Evolutionary conservation across 2,797 vertebrate genomes (phyloP), one percentile per base, ranked within the genome.

Genomic region (Sphaeramia orbicularis): DNA sequence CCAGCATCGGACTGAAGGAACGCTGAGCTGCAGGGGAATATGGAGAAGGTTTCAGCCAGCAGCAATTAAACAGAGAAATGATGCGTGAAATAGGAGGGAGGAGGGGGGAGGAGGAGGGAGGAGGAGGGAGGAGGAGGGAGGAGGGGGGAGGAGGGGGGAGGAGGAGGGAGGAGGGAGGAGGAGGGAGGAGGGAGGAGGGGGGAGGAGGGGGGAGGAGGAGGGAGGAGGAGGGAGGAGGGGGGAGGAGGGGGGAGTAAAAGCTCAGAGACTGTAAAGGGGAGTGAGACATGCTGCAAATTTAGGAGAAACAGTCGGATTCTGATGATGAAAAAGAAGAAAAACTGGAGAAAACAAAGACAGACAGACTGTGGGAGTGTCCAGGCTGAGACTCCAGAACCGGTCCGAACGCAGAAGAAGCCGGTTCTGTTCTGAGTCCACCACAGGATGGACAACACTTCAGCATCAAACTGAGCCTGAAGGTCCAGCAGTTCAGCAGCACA

Each of bases 21-120:
- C 71, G 89, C 80, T 80, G 88, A 88, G 89, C 81, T 89, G 83
- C 75, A 55, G 85, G 80, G 87, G 84, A 86, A 81, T 84, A 85
- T 74, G 65, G 81, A 83, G 85, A 86, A 64, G 76, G 76, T 83
- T 88, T 89, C 90, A 91, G 86, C 90, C 91, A 89, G 86, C 86
- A 86, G 89, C 91, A 94, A 94, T 94, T 94, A 94, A 93, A 94
- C 91, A 86, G 86, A 86, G 89, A 93, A 94, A 94, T 91, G 91
- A 91, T 89, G 92, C 89, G 81, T 93, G 90, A 93, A 94, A 93
- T 91, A 86, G 86, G 74, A 74, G n/a, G n/a, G n/a, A n/a, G n/a
- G n/a, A n/a, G n/a, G n/a, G n/a, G n/a, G n/a, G n/a, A n/a, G n/a
- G n/a, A n/a, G n/a, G n/a, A n/a, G n/a, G n/a, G n/a, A n/a, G n/a